Base-by-base conservation (phyloP, 2,113 vertebrate species). In the Proteles cristata region DNA sequence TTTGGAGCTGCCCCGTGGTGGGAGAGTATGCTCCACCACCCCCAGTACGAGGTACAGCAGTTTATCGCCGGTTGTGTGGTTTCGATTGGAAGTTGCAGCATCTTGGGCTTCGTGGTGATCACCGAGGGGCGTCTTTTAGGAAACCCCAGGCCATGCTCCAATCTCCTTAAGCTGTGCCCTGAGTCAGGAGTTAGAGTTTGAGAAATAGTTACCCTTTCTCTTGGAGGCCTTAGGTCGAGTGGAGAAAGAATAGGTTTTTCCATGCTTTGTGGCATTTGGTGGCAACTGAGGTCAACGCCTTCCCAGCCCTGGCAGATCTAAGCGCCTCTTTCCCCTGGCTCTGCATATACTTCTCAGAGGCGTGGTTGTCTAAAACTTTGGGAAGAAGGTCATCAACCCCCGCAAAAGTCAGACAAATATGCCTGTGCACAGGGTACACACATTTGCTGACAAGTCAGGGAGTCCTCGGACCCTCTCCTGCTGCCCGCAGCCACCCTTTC, bases 141-240 rank as follows among this genome's bases (percentile, higher is more conserved):
- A 98, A 99, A 97, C 98, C 96, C 98, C 97, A 96, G 98, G 98
- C 98, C 98, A 98, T 96, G 98, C 98, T 99, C 99, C 98, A 98
- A 96, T 98, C 98, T 98, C 97, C 97, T 99, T 98, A 99, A 99
- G 98, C 98, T 99, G 99, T 99, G 97, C 97, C 97, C 97, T 93
- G 97, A 97, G 98, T 98, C 98, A 98, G 97, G 97, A 11, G 98
- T 98, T 98, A 99, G 98, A 98, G 97, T 98, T 98, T 99, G 98
- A 98, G 98, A 98, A 99, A 98, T 97, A 95, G 98, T 99, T 99
- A 99, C 98, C 99, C 99, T 98, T 99, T 99, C 98, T 98, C 98
- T 98, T 97, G 98, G 96, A 98, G 99, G 99, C 98, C 98, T 99
- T 98, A 98, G 98, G 99, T 99, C 98, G 90, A 98, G 98, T 99